phyloP scores from a whole-genome alignment of 1,140 invertebrate species.

The Maniola jurtina region DNA sequence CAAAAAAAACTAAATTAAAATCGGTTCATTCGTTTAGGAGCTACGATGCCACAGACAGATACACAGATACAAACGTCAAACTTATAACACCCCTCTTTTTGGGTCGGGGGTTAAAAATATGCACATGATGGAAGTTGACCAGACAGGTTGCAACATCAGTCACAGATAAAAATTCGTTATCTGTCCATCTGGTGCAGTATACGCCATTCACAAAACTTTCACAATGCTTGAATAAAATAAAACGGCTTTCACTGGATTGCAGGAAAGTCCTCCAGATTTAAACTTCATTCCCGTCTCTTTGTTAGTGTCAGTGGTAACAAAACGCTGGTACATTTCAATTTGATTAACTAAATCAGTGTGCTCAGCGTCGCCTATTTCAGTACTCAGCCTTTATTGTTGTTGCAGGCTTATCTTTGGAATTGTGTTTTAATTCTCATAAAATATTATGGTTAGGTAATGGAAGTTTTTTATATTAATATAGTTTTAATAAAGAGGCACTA shows the following conservation, averaged over 20 bases:
- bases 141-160: too few relatives aligned
- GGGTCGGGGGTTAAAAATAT: too few relatives aligned
- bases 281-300: slow-evolving; percentile 8
- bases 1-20: too few relatives aligned
- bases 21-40: too few relatives aligned
- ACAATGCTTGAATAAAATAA: background rate
- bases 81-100: too few relatives aligned
- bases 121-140: too few relatives aligned
- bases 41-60: too few relatives aligned
- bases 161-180: background rate
- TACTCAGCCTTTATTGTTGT: slow-evolving; percentile 4
- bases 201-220: background rate
- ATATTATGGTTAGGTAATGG: background rate
- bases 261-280: background rate
- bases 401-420: slow-evolving; percentile 2
- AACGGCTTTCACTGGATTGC: background rate
- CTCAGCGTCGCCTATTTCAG: background rate
- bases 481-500: too few relatives aligned
- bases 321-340: slow-evolving; percentile 12
- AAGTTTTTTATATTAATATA: background rate
- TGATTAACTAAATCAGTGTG: slow-evolving; percentile 16
- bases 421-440: background rate
- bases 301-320: slow-evolving; percentile 1
- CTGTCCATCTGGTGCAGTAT: background rate
- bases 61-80: too few relatives aligned